phyloP scores from a whole-genome alignment of 2,113 vertebrate genomes.

The Illadopsis cleaveri region DNA sequence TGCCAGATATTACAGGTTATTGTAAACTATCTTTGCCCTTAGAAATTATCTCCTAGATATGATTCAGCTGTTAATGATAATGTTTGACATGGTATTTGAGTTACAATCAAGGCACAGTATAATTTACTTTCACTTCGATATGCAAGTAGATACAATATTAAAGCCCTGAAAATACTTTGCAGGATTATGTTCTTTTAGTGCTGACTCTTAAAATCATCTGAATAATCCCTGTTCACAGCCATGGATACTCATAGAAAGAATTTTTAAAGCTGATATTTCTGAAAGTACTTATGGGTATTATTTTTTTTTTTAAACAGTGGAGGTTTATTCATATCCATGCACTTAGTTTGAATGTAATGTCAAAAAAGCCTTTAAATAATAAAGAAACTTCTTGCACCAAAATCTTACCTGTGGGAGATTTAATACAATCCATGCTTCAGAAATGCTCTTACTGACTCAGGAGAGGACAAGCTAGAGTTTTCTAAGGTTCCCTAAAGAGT shows the following conservation, averaged over 20 bases:
- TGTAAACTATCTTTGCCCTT: background rate
- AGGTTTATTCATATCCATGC: background rate
- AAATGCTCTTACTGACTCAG: background rate
- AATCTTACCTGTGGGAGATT: background rate
- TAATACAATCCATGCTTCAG: background rate
- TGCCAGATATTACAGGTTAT: background rate
- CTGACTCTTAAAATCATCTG: background rate
- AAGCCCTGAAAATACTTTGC: background rate
- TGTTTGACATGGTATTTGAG: background rate
- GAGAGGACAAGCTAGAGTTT: background rate
- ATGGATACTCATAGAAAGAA: background rate
- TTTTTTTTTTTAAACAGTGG: background rate
- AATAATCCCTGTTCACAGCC: background rate
- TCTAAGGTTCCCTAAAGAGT: background rate
- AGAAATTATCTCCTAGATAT: background rate
- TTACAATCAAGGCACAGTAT: background rate
- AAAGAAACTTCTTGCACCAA: background rate
- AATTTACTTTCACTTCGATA: background rate
- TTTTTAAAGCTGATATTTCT: background rate
- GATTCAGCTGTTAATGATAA: background rate
- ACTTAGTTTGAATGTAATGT: background rate
- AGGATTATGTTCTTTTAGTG: background rate
- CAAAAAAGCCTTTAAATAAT: background rate
- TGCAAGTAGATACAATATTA: background rate
- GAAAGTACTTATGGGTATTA: background rate